Conservation (phyloP, 2,797 vertebrate species). For the Vultur gryphus region DNA sequence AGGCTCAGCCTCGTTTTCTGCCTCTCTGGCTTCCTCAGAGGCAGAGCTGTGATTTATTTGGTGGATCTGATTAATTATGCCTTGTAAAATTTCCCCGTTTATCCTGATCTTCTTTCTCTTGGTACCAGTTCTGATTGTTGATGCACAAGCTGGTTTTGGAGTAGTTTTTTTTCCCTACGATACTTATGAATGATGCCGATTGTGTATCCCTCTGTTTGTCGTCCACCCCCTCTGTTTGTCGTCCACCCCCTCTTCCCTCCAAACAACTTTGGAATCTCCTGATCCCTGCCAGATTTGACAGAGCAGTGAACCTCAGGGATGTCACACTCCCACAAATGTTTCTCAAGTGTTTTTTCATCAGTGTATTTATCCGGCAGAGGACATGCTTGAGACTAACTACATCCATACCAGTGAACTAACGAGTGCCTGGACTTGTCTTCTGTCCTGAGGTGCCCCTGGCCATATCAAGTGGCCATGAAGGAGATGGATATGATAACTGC, state of each 20-base stretch:
- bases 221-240: not conserved
- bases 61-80: not conserved
- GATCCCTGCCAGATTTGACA: not conserved
- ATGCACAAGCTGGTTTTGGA: not conserved
- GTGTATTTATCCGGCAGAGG: not conserved
- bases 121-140: not conserved
- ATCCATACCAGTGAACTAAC: not conserved
- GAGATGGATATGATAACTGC: not conserved
- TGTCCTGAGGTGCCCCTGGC: not conserved
- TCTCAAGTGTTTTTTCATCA: not conserved
- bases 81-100: not conserved
- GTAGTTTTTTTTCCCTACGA: fast-evolving
- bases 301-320: not conserved
- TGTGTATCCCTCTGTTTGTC: not conserved
- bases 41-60: not conserved
- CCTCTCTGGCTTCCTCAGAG: not conserved
- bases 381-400: not conserved
- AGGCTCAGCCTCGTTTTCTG: not conserved
- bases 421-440: not conserved
- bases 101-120: not conserved
- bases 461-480: not conserved
- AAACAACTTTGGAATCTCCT: not conserved
- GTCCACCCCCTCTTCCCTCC: not conserved
- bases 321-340: not conserved
- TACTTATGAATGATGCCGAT: not conserved